These are phyloP conservation scores for Microtus oregoni DNA, from an alignment of 2,113 vertebrate genomes.

Conservation along the genomic window DNA sequence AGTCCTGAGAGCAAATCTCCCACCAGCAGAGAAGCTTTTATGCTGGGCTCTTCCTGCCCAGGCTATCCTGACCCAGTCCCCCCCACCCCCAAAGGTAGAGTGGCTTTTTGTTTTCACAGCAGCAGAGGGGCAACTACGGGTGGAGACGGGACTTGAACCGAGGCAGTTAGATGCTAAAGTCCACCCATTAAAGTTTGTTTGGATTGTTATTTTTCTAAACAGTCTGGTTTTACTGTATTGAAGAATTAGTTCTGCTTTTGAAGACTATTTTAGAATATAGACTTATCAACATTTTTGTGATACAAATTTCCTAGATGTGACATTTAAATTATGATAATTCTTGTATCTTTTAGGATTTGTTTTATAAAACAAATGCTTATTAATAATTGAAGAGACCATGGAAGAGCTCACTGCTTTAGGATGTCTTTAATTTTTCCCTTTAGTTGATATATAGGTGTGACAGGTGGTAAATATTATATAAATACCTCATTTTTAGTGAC, in stretches of 20 bases:
- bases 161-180: not conserved
- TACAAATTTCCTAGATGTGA: constrained; percentile 30
- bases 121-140: not conserved
- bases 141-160: not conserved
- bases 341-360: constrained; percentile 33
- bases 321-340: constrained; percentile 37
- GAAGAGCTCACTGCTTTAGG: constrained; percentile 27
- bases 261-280: constrained; percentile 50
- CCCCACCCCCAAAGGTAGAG: not conserved
- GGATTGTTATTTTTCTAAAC: constrained; percentile 15
- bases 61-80: not conserved
- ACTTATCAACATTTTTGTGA: not conserved
- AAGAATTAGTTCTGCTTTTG: constrained; percentile 30
- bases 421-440: constrained; percentile 36
- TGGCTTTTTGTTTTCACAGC: not conserved
- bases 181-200: not conserved
- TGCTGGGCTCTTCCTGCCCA: not conserved
- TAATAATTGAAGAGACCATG: not conserved
- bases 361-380: constrained; percentile 56
- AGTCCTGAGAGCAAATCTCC: not conserved
- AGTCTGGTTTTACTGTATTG: not conserved
- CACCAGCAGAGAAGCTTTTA: not conserved
- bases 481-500: constrained; percentile 15
- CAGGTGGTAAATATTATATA: not conserved
- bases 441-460: constrained; percentile 2